A percentile compares a stretch with the other conserved stretches of the same genome.
phyloP scores from a whole-genome alignment of 2,113 vertebrate genomes.

The Litocranius walleri region DNA sequence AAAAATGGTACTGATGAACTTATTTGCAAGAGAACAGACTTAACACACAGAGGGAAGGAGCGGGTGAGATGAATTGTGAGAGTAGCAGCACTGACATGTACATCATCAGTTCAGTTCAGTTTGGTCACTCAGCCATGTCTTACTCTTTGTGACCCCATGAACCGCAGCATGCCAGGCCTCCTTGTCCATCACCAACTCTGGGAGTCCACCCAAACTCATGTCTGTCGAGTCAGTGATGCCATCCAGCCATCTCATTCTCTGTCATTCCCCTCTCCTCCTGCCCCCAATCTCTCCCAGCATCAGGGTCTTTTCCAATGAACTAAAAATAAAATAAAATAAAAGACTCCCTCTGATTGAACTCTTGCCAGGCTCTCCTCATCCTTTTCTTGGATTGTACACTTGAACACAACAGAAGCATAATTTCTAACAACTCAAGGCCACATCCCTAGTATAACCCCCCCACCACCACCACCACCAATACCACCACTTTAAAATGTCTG shows the following conservation, averaged over 20 bases:
- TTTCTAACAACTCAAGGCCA: not conserved
- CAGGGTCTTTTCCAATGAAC: not conserved
- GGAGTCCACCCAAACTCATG: not conserved
- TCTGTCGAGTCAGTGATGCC: accelerated
- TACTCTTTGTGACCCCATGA: not conserved
- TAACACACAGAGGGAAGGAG: not conserved
- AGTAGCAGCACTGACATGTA: not conserved
- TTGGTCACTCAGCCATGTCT: accelerated
- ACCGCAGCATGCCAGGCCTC: accelerated
- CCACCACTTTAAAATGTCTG: not conserved
- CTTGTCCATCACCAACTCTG: not conserved
- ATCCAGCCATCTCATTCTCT: not conserved
- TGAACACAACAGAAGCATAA: not conserved
- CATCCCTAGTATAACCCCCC: not conserved
- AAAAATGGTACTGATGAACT: not conserved
- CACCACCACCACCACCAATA: accelerated
- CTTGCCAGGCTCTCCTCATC: not conserved
- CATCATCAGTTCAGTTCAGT: not conserved
- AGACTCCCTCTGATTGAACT: not conserved
- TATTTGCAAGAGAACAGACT: not conserved
- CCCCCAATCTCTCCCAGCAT: not conserved
- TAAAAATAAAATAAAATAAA: not conserved
- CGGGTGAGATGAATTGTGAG: not conserved
- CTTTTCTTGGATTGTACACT: not conserved
- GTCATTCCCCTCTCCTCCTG: not conserved